A percentile compares a stretch with the other conserved stretches of the same genome.
phyloP scores from a whole-genome alignment of 2,888 invertebrate species.

The Cerastoderma edule region DNA sequence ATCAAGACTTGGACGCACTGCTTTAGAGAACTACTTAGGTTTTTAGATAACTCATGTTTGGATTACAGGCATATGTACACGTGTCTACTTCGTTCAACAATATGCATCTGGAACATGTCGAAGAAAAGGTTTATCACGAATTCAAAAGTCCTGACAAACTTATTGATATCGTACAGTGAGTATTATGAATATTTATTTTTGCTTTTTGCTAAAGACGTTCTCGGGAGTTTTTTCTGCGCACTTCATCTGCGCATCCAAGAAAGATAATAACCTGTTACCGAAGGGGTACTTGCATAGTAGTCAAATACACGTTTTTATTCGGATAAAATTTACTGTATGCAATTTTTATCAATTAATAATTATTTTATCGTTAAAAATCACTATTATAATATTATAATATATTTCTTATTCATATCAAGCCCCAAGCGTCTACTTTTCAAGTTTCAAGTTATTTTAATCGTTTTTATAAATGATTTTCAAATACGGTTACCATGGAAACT shows the following conservation, averaged over 20 bases:
- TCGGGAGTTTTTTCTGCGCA: background rate
- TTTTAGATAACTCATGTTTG: background rate
- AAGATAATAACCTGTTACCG: background rate
- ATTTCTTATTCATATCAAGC: too few species aligned
- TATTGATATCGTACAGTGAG: slow-evolving; percentile 1
- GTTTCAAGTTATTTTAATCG: too few species aligned
- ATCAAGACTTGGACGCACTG: background rate
- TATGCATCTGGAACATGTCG: background rate
- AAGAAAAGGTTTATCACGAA: slow-evolving; percentile 7
- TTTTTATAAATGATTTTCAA: too few species aligned
- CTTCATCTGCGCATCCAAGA: background rate
- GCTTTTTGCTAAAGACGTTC: background rate
- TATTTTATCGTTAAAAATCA: background rate
- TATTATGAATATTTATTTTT: background rate
- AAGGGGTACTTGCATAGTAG: background rate
- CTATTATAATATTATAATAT: too few species aligned
- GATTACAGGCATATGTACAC: slow-evolving; percentile 2
- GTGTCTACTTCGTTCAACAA: background rate
- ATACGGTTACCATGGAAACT: too few species aligned
- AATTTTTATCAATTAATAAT: background rate
- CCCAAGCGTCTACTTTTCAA: too few species aligned
- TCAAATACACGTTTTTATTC: background rate
- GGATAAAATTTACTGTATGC: background rate
- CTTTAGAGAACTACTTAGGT: background rate
- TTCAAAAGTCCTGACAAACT: background rate